Base-by-base conservation (phyloP, 2,888 invertebrate species). In the Brachyopa scutellaris region DNA sequence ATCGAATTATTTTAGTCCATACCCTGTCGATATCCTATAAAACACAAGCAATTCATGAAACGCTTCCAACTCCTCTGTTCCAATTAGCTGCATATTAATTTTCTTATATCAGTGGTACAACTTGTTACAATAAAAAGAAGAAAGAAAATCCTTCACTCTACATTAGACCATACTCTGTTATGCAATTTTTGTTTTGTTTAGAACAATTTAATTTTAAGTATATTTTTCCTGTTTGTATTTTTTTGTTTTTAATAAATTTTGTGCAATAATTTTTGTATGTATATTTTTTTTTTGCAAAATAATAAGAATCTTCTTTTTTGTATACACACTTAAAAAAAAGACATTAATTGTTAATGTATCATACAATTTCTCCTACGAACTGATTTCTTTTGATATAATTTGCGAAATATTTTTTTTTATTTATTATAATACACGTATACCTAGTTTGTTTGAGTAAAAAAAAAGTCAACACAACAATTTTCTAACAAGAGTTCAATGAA, bases 261-360 rank as follows among this genome's bases (percentile, higher is more conserved):
- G 82, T 82, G 82, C 82, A 82, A 82, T 82, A 82, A 70, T 72
- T 82, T n/a, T 77, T 42, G 59, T 77, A 38, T 82, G 70, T 82
- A 77, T 82, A 61, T 70, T 69, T 55, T 59, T 78, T 57, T 53
- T 19, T 59, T 77, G 61, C 31, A 23, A 26, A 29, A 19, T 38
- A 53, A 26, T 21, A 57, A 42, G 57, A 66, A 62, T 29, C 13
- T 40, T 36, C 26, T 57, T 61, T 79, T 53, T 40, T 64, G 40
- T 53, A 40, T 36, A 51, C 15, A 70, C 66, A 36, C 15, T 51
- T 76, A 53, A 26, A 49, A 66, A 82, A 79, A 82, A 82, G 82
- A 82, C 82, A 82, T 67, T 82, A 72, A 26, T 47, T 72, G 29
- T 66, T 77, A 82, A 66, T 59, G 66, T 82, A 70, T 59, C 26